phyloP scores from a whole-genome alignment of 2,113 vertebrate genomes.

The Octodon degus region DNA sequence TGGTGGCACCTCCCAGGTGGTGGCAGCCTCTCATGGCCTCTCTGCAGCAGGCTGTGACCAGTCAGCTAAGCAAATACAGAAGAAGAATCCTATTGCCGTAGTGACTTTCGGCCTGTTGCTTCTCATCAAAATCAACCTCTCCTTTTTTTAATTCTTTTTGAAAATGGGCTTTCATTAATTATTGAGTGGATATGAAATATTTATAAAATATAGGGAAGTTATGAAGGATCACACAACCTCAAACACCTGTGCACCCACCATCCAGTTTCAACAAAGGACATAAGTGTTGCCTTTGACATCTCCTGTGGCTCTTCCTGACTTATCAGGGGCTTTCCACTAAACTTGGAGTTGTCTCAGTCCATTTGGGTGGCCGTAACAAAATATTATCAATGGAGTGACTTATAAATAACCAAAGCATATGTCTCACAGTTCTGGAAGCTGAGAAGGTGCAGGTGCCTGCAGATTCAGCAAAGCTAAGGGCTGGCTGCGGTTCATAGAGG shows the following conservation, averaged over 20 bases:
- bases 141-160: constrained; percentile 25
- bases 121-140: background rate
- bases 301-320: background rate
- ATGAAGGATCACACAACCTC: background rate
- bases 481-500: background rate
- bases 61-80: background rate
- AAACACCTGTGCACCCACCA: background rate
- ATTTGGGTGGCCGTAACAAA: background rate
- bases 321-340: background rate
- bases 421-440: background rate
- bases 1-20: too few species aligned
- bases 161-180: constrained; percentile 62
- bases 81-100: background rate
- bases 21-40: background rate
- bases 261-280: background rate
- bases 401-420: background rate
- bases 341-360: background rate
- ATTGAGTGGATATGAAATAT: constrained; percentile 63
- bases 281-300: background rate
- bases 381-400: background rate
- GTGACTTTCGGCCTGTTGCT: background rate
- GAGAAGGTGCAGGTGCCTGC: background rate
- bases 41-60: background rate
- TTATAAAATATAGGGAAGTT: constrained; percentile 5
- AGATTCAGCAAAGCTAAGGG: background rate